Percentiles rank a stretch among this genome's conserved stretches.
Evolutionary conservation across 2,797 vertebrate genomes (phyloP).

Genomic region (Arrhamphus sclerolepis): DNA sequence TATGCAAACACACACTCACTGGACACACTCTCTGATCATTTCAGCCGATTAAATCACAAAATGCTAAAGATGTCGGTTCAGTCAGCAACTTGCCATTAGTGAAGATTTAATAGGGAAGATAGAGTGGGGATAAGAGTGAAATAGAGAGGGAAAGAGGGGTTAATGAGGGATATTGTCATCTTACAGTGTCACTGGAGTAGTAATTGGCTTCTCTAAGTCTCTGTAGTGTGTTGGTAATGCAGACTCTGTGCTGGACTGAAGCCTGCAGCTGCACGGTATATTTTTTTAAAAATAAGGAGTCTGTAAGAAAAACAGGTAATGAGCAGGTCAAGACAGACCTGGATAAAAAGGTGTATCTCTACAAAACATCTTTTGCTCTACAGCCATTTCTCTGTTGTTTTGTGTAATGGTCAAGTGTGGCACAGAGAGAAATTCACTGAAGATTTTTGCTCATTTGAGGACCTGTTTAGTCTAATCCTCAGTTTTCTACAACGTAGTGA

Average conservation of each 20-base stretch:
- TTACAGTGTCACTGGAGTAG: conserved; percentile 43
- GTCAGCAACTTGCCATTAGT: conserved; percentile 52
- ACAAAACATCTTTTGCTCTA: background rate
- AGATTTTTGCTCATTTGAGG: conserved; percentile 7
- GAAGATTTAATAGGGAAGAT: conserved; percentile 45
- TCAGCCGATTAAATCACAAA: conserved; percentile 60
- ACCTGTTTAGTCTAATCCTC: background rate
- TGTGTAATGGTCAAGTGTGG: background rate
- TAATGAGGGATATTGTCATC: conserved; percentile 49
- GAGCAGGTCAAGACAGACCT: background rate
- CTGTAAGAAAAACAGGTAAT: background rate
- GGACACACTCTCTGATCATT: conserved; percentile 43
- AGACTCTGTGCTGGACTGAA: conserved; percentile 18
- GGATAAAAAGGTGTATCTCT: background rate
- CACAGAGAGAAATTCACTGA: background rate
- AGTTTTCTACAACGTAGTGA: too few species aligned
- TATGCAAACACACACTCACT: conserved; percentile 20
- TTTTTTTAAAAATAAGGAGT: conserved; percentile 17
- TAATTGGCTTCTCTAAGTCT: conserved; percentile 46
- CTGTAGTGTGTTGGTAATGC: conserved; percentile 40
- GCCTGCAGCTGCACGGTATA: conserved; percentile 5
- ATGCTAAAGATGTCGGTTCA: conserved; percentile 53
- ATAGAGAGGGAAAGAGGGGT: conserved; percentile 25
- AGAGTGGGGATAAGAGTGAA: conserved; percentile 37
- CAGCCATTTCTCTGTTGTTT: background rate